A percentile compares a stretch with the other conserved stretches of the same genome.
Conservation (phyloP, 2,113 vertebrate genomes). For the cattle (Bos taurus) region DNA sequence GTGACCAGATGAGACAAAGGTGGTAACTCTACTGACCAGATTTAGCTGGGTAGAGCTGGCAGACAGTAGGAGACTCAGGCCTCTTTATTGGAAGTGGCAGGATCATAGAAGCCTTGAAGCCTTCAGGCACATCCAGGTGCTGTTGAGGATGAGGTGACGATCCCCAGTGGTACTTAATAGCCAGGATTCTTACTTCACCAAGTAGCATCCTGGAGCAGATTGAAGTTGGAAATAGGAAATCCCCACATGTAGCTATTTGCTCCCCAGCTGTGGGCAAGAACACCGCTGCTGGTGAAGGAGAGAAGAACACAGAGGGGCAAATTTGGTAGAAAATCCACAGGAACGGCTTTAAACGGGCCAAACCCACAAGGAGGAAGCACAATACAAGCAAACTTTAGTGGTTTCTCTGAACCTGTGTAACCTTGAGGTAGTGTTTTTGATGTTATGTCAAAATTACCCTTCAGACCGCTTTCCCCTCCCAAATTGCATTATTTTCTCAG, state of each 20-base stretch:
- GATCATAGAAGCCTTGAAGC: background rate
- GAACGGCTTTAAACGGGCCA: background rate
- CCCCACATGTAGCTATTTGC: background rate
- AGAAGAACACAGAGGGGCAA: background rate
- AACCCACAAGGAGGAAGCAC: background rate
- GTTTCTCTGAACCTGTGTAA: background rate
- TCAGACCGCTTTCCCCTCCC: background rate
- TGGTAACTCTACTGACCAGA: background rate
- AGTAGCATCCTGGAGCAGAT: background rate
- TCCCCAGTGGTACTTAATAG: background rate
- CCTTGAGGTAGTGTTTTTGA: background rate
- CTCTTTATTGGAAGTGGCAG: background rate
- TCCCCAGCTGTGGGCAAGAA: background rate
- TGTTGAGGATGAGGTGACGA: background rate
- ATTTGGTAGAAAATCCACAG: background rate
- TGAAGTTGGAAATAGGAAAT: background rate
- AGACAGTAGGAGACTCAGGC: background rate
- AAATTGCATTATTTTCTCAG: background rate
- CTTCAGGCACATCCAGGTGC: background rate
- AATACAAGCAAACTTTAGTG: background rate
- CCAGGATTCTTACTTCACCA: background rate
- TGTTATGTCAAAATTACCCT: background rate
- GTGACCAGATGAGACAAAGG: background rate
- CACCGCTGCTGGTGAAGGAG: background rate
- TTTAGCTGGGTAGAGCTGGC: background rate